Evolutionary conservation across 1,140 invertebrate genomes (phyloP).

Genomic region (Solenopsis invicta): DNA sequence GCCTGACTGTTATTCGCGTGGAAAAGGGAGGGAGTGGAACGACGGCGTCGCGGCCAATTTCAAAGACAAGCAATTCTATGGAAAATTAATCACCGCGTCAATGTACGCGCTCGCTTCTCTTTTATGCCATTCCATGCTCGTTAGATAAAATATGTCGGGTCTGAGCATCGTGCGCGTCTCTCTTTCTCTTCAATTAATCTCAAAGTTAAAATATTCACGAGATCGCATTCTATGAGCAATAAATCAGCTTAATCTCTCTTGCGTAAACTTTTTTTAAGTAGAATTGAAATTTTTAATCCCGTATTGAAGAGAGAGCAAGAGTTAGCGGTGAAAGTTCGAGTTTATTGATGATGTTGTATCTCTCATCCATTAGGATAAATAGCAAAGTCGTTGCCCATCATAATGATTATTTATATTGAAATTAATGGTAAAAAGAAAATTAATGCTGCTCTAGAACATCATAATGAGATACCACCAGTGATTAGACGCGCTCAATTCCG

Average conservation of each 20-base stretch:
- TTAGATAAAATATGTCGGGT: constrained; percentile 2
- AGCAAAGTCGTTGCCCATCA: neutral
- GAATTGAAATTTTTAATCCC: constrained; percentile 3
- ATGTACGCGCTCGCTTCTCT: neutral
- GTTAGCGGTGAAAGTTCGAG: neutral
- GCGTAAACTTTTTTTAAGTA: constrained; percentile 18
- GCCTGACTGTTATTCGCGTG: constrained; percentile 8
- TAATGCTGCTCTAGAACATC: neutral
- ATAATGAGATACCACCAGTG: neutral
- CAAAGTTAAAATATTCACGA: constrained; percentile 27
- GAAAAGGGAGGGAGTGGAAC: neutral
- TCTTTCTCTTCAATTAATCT: constrained; percentile 23
- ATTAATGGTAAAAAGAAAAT: constrained; percentile 9
- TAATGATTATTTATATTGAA: neutral
- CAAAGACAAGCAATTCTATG: constrained; percentile 54
- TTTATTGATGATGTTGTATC: neutral
- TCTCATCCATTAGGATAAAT: neutral
- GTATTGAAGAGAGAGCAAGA: neutral
- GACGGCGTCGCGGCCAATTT: constrained; percentile 19
- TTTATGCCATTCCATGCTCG: constrained; percentile 25
- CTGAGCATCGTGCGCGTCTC: neutral
- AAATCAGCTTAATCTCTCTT: neutral
- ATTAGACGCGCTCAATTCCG: neutral
- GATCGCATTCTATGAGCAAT: neutral
- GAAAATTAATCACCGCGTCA: constrained; percentile 51